Conservation (phyloP, 2,888 invertebrate species). For the Luperina nickerlii region DNA sequence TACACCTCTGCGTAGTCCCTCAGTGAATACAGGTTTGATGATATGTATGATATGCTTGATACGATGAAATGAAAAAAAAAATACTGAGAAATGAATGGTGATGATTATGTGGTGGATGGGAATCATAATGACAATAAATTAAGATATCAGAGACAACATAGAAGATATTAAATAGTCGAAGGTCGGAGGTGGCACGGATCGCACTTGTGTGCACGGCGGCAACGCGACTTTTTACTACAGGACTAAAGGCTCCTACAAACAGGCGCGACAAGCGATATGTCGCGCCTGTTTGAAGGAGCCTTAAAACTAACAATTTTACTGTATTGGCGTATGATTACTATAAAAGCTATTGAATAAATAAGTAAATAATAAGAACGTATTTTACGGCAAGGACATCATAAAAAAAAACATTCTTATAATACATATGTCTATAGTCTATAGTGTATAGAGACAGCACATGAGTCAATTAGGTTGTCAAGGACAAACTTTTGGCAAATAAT, state of each 20-base stretch:
- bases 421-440: no score
- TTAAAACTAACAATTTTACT: neutral
- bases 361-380: neutral
- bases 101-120: no score
- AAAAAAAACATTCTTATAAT: no score
- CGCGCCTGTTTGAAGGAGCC: no score
- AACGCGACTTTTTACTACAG: neutral
- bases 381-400: neutral
- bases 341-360: slow-evolving; percentile 1
- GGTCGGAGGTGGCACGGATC: neutral
- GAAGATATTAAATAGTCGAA: neutral
- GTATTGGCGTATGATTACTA: neutral
- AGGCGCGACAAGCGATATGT: no score
- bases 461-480: neutral
- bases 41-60: neutral
- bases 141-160: neutral
- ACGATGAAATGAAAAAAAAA: no score
- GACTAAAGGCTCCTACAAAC: no score
- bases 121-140: neutral
- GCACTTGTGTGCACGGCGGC: neutral
- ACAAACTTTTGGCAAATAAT: neutral
- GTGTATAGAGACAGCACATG: neutral
- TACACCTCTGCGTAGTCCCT: no score
- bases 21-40: neutral
- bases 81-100: no score